Base-by-base conservation (phyloP, 2,888 invertebrate genomes). In the Chalcosyrphus nemorum region DNA sequence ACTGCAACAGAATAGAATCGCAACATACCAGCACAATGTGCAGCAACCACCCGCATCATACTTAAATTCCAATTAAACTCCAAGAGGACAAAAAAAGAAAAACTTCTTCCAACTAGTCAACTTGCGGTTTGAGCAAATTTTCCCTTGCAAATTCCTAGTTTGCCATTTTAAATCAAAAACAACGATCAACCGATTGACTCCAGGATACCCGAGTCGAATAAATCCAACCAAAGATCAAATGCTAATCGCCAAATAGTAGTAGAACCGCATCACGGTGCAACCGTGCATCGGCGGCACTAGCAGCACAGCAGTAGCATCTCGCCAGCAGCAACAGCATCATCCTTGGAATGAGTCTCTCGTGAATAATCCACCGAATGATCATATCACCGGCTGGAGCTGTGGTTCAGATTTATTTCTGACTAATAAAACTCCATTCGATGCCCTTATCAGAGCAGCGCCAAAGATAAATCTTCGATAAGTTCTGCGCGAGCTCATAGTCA, bases 401-500 rank as follows among this genome's bases (percentile, higher is more conserved):
- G 76, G 86, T 85, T 81, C 86, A 86, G 87, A 88, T 88, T 87
- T 87, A 87, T 86, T 87, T 87, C 81, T 84, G 87, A 86, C 87
- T 87, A 87, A 87, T 87, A 87, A 86, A 87, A 87, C 78, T 85
- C 85, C 82, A 82, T 86, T 81, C 80, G 77, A 66, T 71, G 81
- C 43, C 68, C 76, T 86, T 84, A 84, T 84, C 84, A 78, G 72
- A 70, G 66, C 76, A 68, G 81, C 80, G 81, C 72, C 75, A 54
- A 82, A 86, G 86, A 86, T 86, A 86, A 82, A 86, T 86, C 86
- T 86, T 61, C 81, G 86, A 81, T 84, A 81, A 71, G 57, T 56
- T 71, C 43, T 35, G n/a, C 35, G 65, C 66, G 35, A 24, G 35
- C 15, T 19, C 47, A 78, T 54, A 57, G 68, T 54, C 59, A 74